Evolutionary conservation across 2,888 invertebrate species (phyloP).

Genomic region (Eulithis prunata): DNA sequence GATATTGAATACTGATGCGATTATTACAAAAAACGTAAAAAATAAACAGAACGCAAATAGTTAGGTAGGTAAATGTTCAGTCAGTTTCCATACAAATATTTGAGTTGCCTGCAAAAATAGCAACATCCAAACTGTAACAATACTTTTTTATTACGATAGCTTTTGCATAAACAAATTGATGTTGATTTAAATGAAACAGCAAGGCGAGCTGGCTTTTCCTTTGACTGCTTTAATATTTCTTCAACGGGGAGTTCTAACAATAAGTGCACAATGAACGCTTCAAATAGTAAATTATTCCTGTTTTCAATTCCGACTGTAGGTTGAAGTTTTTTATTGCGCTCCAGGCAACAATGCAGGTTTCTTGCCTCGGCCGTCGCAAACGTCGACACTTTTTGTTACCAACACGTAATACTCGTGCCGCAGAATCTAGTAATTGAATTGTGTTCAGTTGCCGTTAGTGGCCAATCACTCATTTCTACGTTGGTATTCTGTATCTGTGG

Average conservation of each 20-base stretch:
- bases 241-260: conserved; percentile 3
- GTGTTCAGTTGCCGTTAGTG: not conserved
- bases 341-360: not conserved
- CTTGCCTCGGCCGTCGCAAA: not conserved
- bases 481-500: not conserved
- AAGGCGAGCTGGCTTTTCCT: conserved; percentile 1
- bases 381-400: not conserved
- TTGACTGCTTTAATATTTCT: conserved; percentile 2
- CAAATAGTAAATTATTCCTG: conserved; percentile 7
- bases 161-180: not conserved
- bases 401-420: not conserved
- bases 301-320: conserved; percentile 2
- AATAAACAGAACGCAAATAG: no score
- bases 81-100: not conserved
- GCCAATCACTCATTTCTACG: not conserved
- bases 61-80: not conserved
- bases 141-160: not conserved
- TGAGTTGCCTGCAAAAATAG: not conserved
- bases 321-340: not conserved
- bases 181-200: conserved; percentile 5
- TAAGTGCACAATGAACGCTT: conserved; percentile 2
- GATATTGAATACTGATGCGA: no score
- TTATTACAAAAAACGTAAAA: no score
- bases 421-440: not conserved
- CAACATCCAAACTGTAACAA: not conserved